Evolutionary conservation across 2,797 vertebrate species (phyloP), one percentile per base, ranked within the genome.

Genomic region (Hemibagrus guttatus): DNA sequence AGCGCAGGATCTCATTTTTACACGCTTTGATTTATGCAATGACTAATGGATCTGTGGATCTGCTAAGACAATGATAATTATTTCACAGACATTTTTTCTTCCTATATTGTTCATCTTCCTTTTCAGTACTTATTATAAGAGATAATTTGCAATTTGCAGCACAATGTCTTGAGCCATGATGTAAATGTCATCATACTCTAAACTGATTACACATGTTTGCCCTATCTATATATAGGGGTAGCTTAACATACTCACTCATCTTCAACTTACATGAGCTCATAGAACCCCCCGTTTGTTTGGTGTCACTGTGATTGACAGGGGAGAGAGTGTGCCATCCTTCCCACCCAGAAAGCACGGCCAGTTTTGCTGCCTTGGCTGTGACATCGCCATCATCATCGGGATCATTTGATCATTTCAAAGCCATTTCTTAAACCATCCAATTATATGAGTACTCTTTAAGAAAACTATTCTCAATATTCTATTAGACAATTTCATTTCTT

Each of bases 81-180:
- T 86, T 82, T 84, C 78, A 58, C 74, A 74, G 68, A n/a, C 71
- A 84, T 80, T 72, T 81, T 82, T 86, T 59, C 17, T 56, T 85
- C 85, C 74, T 88, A 63, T 84, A 74, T 81, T 49, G 31, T 56
- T 21, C 52, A 78, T 78, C 56, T 42, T 83, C 74, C 26, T 76
- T 59, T 58, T 35, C 11, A 8, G n/a, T 61, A 35, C 21, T 54
- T 21, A 61, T 74, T 74, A n/a, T 35, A 42, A 59, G 23, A 12
- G 49, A 80, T 69, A 1, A 14, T 66, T 74, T 31, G 23, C 39
- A 46, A 9, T 6, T 39, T 39, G 35, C 35, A 39, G 52, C 64
- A 84, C 66, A 28, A 2, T n/a, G 16, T n/a, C 39, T 6, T 75
- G 54, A 71, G 23, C 16, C 23, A 59, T 16, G 78, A 80, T 42